These are phyloP conservation scores for Propithecus deckenii DNA, from an alignment of 2,797 vertebrate species.

Conservation along the genomic window DNA sequence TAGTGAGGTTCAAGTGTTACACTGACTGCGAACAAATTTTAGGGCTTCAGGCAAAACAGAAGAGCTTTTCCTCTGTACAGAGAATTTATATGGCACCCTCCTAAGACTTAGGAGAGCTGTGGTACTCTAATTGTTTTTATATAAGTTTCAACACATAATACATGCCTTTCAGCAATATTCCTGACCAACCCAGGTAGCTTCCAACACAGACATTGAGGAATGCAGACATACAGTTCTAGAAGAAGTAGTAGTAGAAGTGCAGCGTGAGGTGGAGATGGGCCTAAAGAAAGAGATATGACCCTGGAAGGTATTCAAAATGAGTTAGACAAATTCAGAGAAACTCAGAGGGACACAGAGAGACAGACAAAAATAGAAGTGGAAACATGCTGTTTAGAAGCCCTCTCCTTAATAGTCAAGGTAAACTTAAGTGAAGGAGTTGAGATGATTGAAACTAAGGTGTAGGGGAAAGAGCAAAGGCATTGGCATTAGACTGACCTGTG, in stretches of 20 bases:
- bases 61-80: background rate
- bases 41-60: background rate
- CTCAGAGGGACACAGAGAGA: background rate
- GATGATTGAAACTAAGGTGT: conserved; percentile 51
- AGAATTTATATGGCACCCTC: background rate
- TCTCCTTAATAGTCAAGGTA: conserved; percentile 60
- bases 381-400: conserved; percentile 16
- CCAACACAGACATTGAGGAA: conserved; percentile 24
- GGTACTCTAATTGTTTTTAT: background rate
- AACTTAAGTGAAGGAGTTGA: conserved; percentile 43
- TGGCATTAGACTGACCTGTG: background rate
- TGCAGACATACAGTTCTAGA: conserved; percentile 21
- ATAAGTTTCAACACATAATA: background rate
- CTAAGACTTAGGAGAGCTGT: conserved; percentile 12
- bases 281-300: conserved; percentile 24
- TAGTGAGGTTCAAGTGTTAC: conserved; percentile 16
- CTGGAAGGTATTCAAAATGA: conserved; percentile 15
- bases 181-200: background rate
- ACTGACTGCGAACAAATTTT: conserved; percentile 15
- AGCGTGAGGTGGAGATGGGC: conserved; percentile 9
- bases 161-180: background rate
- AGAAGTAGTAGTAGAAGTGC: conserved; percentile 38
- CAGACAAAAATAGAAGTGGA: conserved; percentile 58
- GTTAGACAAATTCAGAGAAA: background rate
- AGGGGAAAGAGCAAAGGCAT: conserved; percentile 37